A percentile compares a stretch with the other conserved stretches of the same genome.
These are phyloP conservation scores for Leptopilina drosophilae DNA, from an alignment of 2,888 invertebrate species.

Conservation along the genomic window DNA sequence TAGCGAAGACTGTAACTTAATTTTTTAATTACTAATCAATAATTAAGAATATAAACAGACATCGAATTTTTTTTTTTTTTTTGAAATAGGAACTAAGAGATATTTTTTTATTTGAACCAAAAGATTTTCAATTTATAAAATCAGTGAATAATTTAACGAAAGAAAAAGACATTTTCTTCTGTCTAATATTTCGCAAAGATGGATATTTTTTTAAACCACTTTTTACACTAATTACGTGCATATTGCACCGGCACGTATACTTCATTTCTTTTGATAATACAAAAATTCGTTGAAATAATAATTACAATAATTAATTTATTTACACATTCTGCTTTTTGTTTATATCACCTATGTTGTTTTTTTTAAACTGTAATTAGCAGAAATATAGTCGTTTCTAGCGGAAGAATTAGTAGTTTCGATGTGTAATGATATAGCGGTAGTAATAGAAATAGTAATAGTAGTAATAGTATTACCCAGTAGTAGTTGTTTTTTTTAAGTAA, in stretches of 20 bases:
- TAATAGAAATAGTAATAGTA: conserved; percentile 25
- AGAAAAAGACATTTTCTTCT: no score
- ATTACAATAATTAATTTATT: conserved; percentile 45
- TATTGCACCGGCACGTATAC: conserved; percentile 41
- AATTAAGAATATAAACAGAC: no score
- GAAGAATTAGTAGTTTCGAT: conserved; percentile 44
- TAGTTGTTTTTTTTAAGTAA: conserved; percentile 48
- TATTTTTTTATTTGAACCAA: no score
- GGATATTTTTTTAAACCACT: conserved; percentile 38
- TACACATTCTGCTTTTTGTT: conserved; percentile 48
- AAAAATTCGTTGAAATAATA: conserved; percentile 18
- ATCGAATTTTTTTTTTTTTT: no score
- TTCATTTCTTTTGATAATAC: no score
- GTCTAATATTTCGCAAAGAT: background rate
- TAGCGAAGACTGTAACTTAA: no score
- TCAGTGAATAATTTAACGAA: no score
- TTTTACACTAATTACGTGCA: conserved; percentile 45
- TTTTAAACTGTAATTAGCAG: conserved; percentile 25
- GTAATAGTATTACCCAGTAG: conserved; percentile 39
- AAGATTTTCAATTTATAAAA: no score
- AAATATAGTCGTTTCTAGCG: conserved; percentile 46
- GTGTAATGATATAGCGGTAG: conserved; percentile 36
- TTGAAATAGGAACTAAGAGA: no score
- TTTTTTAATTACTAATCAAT: no score
- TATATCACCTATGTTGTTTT: background rate